Conservation (phyloP, 2,888 invertebrate species). For the Campaea margaritaria region DNA sequence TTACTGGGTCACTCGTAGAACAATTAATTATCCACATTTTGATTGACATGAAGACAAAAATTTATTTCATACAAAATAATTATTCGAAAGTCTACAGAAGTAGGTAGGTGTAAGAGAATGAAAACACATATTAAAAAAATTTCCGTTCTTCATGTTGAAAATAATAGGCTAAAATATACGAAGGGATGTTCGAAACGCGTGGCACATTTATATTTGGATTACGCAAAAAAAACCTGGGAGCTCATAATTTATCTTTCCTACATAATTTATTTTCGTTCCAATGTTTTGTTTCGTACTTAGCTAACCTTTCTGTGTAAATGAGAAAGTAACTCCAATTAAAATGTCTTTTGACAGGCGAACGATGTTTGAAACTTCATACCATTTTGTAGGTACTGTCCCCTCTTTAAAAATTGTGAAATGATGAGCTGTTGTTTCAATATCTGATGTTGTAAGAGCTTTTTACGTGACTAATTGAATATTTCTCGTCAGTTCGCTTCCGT, state of each 20-base stretch:
- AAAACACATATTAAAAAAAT: slow-evolving; percentile 15
- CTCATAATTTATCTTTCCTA: slow-evolving; percentile 45
- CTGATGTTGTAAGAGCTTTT: slow-evolving; percentile 48
- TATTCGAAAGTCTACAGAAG: background rate
- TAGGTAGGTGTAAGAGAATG: background rate
- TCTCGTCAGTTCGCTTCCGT: slow-evolving; percentile 46
- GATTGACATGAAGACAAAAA: too few species aligned
- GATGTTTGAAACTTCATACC: slow-evolving; percentile 18
- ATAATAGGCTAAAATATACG: slow-evolving; percentile 40
- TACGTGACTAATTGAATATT: slow-evolving; percentile 60
- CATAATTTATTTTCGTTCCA: slow-evolving; percentile 43
- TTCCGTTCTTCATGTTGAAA: slow-evolving; percentile 18
- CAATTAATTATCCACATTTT: background rate
- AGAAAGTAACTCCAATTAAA: slow-evolving; percentile 48
- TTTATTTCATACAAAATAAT: background rate
- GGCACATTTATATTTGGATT: slow-evolving; percentile 43
- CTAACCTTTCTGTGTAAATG: slow-evolving; percentile 38
- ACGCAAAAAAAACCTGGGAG: slow-evolving; percentile 33
- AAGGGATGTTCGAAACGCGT: slow-evolving; percentile 29
- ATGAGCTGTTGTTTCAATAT: slow-evolving; percentile 50
- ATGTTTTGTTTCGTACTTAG: slow-evolving; percentile 42
- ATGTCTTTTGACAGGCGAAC: slow-evolving; percentile 37
- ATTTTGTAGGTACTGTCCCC: background rate
- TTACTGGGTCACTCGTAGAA: background rate
- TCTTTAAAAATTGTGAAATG: slow-evolving; percentile 3